Conservation (phyloP, 2,888 invertebrate species). For the Mesodorylaimus sp. region DNA sequence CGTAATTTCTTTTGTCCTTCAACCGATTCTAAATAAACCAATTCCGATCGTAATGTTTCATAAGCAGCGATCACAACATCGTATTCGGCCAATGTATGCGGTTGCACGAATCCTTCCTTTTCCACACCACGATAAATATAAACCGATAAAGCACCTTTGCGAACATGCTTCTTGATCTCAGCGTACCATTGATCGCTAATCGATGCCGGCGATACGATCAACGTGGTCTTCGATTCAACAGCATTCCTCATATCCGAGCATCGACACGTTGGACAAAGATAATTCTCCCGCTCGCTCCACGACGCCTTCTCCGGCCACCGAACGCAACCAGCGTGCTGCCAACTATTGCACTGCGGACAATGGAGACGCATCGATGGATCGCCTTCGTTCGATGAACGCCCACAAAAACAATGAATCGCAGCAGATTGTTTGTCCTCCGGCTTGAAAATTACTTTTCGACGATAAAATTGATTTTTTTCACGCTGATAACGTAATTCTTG, state of each 20-base stretch:
- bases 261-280: constrained; percentile 48
- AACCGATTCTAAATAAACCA: constrained; percentile 38
- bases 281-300: constrained; percentile 27
- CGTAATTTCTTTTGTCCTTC: constrained; percentile 35
- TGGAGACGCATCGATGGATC: constrained; percentile 27
- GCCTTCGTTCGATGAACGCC: not conserved
- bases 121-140: constrained; percentile 38
- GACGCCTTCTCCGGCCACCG: constrained; percentile 33
- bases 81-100: constrained; percentile 43
- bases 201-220: constrained; percentile 50
- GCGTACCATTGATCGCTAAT: constrained; percentile 52
- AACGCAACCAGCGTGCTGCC: constrained; percentile 48
- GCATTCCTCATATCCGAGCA: constrained; percentile 1
- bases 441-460: no score
- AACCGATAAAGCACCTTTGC: constrained; percentile 26
- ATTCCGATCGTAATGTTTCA: constrained; percentile 43
- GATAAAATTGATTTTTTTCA: no score
- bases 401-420: not conserved
- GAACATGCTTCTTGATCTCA: constrained; percentile 36
- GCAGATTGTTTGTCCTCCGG: not conserved
- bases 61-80: constrained; percentile 58
- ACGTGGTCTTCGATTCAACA: constrained; percentile 41
- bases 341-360: constrained; percentile 42
- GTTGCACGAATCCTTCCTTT: constrained; percentile 43
- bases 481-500: no score